Evolutionary conservation across 1,140 invertebrate genomes (phyloP), one percentile per base, ranked within the genome.

Genomic region (Campodea augens): DNA sequence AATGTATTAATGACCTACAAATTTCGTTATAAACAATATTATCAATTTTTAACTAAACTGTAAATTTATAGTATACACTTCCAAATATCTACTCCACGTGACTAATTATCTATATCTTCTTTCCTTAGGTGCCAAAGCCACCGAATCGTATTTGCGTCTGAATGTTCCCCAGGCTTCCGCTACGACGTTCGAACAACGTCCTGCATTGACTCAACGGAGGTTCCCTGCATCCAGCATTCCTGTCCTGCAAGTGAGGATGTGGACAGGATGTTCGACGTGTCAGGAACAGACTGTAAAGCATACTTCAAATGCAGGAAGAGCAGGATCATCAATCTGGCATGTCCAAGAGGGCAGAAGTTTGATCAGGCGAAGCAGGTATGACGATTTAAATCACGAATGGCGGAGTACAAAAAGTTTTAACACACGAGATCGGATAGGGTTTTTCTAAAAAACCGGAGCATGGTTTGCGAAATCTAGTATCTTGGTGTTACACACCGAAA

Each of bases 231-330:
- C 19, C n/a, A 20, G n/a, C 39, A n/a, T 20, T n/a, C 15, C 5
- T 41, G 39, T 18, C 22, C 39, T 4, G 19, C 22, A 3, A 21
- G n/a, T 3, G 39, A 24, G 4, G 22, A 47, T 38, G 48, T 44
- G 2, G 27, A 15, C 7, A 7, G 15, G 7, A 43, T 47, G 38
- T 49, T 49, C 24, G 41, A 44, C 12, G 25, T 46, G 22, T 50
- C 55, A 20, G 55, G 50, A 20, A 50, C 47, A 2, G 32, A 48
- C 23, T 59, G 57, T 40, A 43, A 44, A 38, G 43, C 47, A 2
- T 59, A 57, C 50, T 57, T 57, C 38, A 41, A 43, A 22, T 57
- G 57, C 38, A 43, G 38, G 18, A 38, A 50, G 15, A 52, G 50
- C 43, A 18, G 45, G 21, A 43, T 44, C 2, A 48, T 46, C 7